phyloP scores from a whole-genome alignment of 2,888 invertebrate species.

The Endotricha flammealis region DNA sequence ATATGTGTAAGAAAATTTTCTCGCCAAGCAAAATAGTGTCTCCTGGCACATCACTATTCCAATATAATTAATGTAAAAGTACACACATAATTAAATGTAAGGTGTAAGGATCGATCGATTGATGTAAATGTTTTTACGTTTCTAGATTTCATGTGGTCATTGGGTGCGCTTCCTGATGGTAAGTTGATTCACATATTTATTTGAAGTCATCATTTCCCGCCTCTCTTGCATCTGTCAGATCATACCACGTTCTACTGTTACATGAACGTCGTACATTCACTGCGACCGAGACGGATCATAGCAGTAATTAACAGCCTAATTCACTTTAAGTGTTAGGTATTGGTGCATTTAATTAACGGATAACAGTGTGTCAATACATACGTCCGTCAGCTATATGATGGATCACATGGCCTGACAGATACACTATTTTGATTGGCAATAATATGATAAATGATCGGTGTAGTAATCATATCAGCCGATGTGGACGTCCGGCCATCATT shows the following conservation, averaged over 20 bases:
- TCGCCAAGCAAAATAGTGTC: constrained; percentile 79
- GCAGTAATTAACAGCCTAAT: constrained; percentile 45
- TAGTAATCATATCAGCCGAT: constrained; percentile 66
- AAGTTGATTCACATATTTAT: constrained; percentile 78
- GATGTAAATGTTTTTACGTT: constrained; percentile 80
- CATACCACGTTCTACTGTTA: constrained; percentile 25
- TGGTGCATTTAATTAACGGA: constrained; percentile 49
- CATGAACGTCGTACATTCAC: constrained; percentile 25
- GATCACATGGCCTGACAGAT: constrained; percentile 72
- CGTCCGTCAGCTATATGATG: constrained; percentile 58
- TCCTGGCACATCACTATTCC: constrained; percentile 58
- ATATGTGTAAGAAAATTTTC: constrained; percentile 47
- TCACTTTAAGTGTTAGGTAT: constrained; percentile 46
- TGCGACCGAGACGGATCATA: constrained; percentile 45
- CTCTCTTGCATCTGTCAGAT: constrained; percentile 47
- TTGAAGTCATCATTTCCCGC: constrained; percentile 50
- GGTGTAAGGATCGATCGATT: constrained; percentile 73
- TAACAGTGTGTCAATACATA: constrained; percentile 37
- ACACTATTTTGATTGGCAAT: constrained; percentile 79
- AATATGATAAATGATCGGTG: constrained; percentile 71
- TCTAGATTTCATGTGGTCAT: constrained; percentile 99
- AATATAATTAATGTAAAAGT: constrained; percentile 39
- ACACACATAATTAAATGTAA: constrained; percentile 55
- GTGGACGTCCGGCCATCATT: constrained; percentile 60
- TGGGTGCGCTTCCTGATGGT: constrained; percentile 98